Conservation (phyloP, 1,140 invertebrate genomes). For the Xylocopa sonorina region DNA sequence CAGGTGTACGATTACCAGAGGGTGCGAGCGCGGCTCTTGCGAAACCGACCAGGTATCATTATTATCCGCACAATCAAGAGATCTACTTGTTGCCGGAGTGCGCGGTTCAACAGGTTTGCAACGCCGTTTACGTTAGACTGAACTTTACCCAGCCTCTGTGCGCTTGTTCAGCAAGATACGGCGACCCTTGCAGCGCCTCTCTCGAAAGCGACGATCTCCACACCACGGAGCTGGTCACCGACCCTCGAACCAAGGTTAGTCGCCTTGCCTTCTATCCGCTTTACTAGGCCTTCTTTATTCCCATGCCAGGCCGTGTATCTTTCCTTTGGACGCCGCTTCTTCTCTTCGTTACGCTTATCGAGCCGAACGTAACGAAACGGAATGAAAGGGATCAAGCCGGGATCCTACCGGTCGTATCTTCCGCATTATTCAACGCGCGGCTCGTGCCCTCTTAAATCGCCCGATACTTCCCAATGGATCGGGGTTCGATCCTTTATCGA, state of each 20-base stretch:
- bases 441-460: not conserved
- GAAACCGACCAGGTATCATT: slow-evolving; percentile 95
- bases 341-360: not conserved
- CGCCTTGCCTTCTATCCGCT: slow-evolving; percentile 6
- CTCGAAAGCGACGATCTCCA: slow-evolving; percentile 94
- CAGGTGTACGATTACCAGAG: slow-evolving; percentile 86
- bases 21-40: slow-evolving; percentile 85
- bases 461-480: not conserved
- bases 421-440: not conserved
- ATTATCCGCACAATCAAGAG: slow-evolving; percentile 96
- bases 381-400: not conserved
- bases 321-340: not conserved
- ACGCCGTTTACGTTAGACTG: slow-evolving; percentile 94
- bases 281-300: not conserved
- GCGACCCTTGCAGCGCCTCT: slow-evolving; percentile 94
- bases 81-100: slow-evolving; percentile 95
- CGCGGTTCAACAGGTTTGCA: slow-evolving; percentile 96
- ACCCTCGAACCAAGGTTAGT: slow-evolving; percentile 89
- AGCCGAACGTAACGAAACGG: not conserved
- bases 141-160: slow-evolving; percentile 96
- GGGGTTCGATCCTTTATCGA: no score
- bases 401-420: not conserved
- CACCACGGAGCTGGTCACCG: slow-evolving; percentile 93
- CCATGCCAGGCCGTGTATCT: not conserved
- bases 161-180: slow-evolving; percentile 91